A percentile compares a stretch with the other conserved stretches of the same genome.
These are phyloP conservation scores for Margaritifera margaritifera DNA, from an alignment of 2,888 invertebrate genomes.

Conservation along the genomic window DNA sequence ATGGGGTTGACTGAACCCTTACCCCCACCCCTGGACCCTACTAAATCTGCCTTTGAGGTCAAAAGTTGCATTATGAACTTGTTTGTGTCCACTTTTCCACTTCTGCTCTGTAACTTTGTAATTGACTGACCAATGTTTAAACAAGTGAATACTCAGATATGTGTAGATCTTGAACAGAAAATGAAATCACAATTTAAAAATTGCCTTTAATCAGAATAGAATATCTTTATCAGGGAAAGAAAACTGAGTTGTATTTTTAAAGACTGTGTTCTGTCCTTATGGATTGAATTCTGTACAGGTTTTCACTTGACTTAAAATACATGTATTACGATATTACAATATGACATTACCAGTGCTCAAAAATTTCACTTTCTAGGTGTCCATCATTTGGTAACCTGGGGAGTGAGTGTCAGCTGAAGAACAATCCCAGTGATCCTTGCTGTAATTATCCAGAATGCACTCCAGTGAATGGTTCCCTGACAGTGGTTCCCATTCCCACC, in stretches of 20 bases:
- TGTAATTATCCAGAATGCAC: constrained; percentile 44
- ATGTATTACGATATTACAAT: background rate
- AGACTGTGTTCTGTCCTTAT: background rate
- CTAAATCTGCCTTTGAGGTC: no score
- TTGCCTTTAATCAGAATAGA: background rate
- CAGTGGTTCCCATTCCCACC: constrained; percentile 40
- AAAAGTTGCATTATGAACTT: no score
- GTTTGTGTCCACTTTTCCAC: no score
- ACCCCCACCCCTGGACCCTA: no score
- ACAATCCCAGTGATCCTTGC: constrained; percentile 50
- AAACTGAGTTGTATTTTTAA: background rate
- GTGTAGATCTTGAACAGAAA: no score
- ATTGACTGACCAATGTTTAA: no score
- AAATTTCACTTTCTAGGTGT: constrained; percentile 31
- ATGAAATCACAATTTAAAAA: no score
- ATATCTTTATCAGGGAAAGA: background rate
- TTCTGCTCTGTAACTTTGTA: no score
- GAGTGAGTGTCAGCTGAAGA: constrained; percentile 32
- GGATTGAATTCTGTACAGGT: background rate
- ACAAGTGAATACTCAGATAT: no score
- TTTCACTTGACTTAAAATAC: background rate
- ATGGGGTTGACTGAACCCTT: no score
- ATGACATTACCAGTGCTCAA: background rate
- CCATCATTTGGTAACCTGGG: constrained; percentile 46
- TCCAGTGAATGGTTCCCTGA: constrained; percentile 22